Evolutionary conservation across 1,140 invertebrate species (phyloP), one percentile per base, ranked within the genome.

Genomic region (Trichonephila inaurata): DNA sequence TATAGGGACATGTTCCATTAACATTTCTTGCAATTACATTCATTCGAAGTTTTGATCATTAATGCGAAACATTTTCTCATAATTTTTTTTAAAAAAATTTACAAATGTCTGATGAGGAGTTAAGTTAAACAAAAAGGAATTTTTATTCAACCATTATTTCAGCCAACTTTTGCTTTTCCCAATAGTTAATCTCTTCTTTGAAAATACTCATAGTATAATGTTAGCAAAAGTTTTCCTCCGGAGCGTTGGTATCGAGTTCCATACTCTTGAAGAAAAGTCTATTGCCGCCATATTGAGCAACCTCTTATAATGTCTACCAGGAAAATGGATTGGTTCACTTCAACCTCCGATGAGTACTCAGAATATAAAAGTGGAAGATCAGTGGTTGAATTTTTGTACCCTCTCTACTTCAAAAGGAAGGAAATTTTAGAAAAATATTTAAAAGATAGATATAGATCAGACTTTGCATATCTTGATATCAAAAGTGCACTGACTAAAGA

Each of bases 261-360:
- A 14, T 40, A 18, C 28, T 77, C 72, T 77, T 19, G 72, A 40
- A 5, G 14, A 77, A 77, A 69, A 33, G 33, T 28, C 28, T 18
- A 40, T 77, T 7, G 28, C 14, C 33, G 5, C 4, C 72, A 6
- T 40, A 40, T 1, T 18, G 16, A 3, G 14, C 16, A 77, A 40
- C 72, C 72, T 77, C 72, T 77, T 77, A 77, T 6, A 28, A 77
- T 28, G 72, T 77, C 72, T 77, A 40, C 72, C 2, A 0, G 10
- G 72, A 77, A 40, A 77, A 77, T 77, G 72, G 72, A 77, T 77
- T 77, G 28, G 24, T 24, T 77, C 72, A 33, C 28, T 40, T 77
- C 72, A 69, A 24, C 66, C 12, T 14, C n/a, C 24, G n/a, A 24
- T 33, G 28, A 33, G 72, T 40, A 33, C 72, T 77, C 72, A 33